Base-by-base conservation (phyloP, 2,113 vertebrate species). In the Bothrops jararaca region DNA sequence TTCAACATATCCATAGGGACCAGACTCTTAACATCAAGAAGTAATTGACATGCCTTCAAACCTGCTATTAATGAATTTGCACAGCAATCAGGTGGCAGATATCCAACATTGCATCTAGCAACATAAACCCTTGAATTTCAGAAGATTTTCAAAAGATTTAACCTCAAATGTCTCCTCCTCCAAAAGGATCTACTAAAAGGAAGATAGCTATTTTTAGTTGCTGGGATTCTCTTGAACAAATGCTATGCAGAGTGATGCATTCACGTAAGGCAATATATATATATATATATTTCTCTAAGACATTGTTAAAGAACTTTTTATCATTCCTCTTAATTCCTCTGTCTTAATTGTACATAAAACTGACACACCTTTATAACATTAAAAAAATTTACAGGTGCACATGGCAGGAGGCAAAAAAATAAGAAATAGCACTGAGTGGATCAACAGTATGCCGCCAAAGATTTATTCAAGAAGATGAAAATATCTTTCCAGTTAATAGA, bases 81-180 rank as follows among this genome's bases (percentile, higher is more conserved):
- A 57, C 29, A 88, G 10, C 57, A 89, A 93, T 91, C 86, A 94
- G 48, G 86, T 4, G 87, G 24, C 56, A 91, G 53, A 89, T 64
- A 18, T 11, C 89, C 64, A 89, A 23, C 50, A 45, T 89, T 9
- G 57, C 56, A 94, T 0, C 6, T 52, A 50, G 10, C 29, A 93
- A 15, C 29, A 89, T 85, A 45, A 52, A 13, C 2, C 42, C 0
- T 10, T 15, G 2, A 20, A 87, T 39, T 93, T 94, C 48, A 74
- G 15, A 26, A 0, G 42, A 53, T 34, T 86, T 94, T 91, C 91
- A 95, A 88, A 80, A 96, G 88, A 64, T 54, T 88, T 91, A n/a
- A 29, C 15, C 89, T 91, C 42, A 93, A 91, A 92, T 90, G 89
- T 42, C 1, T 15, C n/a, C 89, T 90, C 54, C 89, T 29, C 26